Evolutionary conservation across 2,888 invertebrate species (phyloP).

Genomic region (Tholera decimalis): DNA sequence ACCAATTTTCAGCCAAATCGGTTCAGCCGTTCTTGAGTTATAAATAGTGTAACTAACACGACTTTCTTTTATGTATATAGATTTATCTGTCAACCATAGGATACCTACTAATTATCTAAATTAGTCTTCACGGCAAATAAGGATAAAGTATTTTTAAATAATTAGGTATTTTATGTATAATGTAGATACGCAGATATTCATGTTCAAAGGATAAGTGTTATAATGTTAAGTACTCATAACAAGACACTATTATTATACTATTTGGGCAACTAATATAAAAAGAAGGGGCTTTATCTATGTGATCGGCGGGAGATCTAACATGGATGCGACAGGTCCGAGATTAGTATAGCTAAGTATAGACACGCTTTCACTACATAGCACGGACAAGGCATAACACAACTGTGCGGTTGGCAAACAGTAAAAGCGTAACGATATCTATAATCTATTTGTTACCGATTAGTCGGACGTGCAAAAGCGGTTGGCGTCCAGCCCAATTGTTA

Average conservation of each 20-base stretch:
- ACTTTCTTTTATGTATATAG: too few relatives aligned
- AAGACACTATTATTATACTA: too few relatives aligned
- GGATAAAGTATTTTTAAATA: too few relatives aligned
- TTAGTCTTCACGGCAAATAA: not conserved
- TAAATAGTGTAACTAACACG: too few relatives aligned
- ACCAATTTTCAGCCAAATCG: too few relatives aligned
- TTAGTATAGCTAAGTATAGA: constrained; percentile 3
- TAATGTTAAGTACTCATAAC: not conserved
- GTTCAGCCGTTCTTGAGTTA: too few relatives aligned
- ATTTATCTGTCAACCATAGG: not conserved
- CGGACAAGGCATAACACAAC: constrained; percentile 36
- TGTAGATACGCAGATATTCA: not conserved
- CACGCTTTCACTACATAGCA: constrained; percentile 36
- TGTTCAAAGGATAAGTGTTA: not conserved
- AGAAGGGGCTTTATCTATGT: too few relatives aligned
- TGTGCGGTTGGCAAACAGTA: constrained; percentile 54
- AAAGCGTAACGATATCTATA: constrained; percentile 74
- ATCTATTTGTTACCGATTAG: constrained; percentile 74
- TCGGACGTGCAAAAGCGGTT: constrained; percentile 75
- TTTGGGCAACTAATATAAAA: too few relatives aligned
- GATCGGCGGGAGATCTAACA: not conserved
- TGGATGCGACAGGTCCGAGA: not conserved
- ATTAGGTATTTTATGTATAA: too few relatives aligned
- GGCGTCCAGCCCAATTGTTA: constrained; percentile 75
- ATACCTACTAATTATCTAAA: not conserved